A percentile compares a stretch with the other conserved stretches of the same genome.
Conservation (phyloP, 2,113 vertebrate genomes). For the Megaceryle torquata region DNA sequence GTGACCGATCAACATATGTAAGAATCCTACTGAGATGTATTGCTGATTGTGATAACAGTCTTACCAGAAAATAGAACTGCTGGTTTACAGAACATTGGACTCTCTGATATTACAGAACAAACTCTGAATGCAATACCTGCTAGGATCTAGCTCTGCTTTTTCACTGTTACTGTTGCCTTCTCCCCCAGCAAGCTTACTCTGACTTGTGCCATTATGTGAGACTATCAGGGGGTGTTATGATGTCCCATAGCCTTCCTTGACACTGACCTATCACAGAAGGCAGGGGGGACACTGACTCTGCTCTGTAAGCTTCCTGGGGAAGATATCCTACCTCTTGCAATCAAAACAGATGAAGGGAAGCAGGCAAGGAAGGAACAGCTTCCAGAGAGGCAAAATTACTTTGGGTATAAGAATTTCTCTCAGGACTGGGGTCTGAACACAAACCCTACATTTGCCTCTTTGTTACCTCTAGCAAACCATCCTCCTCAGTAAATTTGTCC, state of each 20-base stretch:
- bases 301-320: no score
- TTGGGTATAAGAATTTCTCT: background rate
- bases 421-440: background rate
- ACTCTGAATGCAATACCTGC: background rate
- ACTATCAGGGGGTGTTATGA: background rate
- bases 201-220: background rate
- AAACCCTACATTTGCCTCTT: background rate
- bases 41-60: background rate
- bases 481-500: background rate
- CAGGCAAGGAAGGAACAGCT: background rate
- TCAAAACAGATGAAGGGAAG: background rate
- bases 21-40: background rate
- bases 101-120: background rate
- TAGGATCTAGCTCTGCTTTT: background rate
- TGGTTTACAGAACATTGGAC: background rate
- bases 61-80: background rate
- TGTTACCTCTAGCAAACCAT: rapidly evolving
- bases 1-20: background rate
- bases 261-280: no score
- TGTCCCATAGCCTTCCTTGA: background rate
- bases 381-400: background rate
- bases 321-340: background rate
- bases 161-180: background rate
- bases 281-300: no score
- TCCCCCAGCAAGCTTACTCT: background rate